Percentiles rank a stretch among this genome's conserved stretches.
These are phyloP conservation scores for Cyclopterus lumpus DNA, from an alignment of 2,797 vertebrate species.

Conservation along the genomic window DNA sequence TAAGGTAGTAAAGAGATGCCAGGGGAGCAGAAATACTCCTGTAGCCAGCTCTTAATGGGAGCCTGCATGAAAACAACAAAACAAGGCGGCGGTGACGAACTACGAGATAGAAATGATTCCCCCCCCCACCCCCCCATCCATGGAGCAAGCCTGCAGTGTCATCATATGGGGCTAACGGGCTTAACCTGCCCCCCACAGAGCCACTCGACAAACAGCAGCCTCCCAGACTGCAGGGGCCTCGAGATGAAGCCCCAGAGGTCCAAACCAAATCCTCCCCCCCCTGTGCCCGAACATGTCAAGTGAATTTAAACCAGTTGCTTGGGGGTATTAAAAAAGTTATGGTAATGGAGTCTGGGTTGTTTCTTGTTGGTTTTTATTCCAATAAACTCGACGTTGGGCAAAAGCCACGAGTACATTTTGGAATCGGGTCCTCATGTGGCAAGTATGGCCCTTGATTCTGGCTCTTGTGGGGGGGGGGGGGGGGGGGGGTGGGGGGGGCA, in stretches of 20 bases:
- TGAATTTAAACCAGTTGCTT: constrained; percentile 52
- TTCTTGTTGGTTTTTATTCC: neutral
- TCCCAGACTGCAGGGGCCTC: constrained; percentile 40
- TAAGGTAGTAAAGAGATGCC: constrained; percentile 67
- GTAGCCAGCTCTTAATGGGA: constrained; percentile 51
- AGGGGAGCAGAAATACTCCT: constrained; percentile 57
- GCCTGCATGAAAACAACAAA: constrained; percentile 44
- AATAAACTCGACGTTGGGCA: constrained; percentile 18
- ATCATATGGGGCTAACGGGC: constrained; percentile 67
- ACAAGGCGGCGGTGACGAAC: constrained; percentile 17
- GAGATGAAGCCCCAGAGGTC: constrained; percentile 41
- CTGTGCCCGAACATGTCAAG: constrained; percentile 36
- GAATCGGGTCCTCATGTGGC: constrained; percentile 39
- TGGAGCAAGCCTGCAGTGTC: constrained; percentile 47
- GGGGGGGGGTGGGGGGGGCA: no score
- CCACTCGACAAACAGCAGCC: constrained; percentile 50
- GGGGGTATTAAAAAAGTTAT: constrained; percentile 32
- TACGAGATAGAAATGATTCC: constrained; percentile 39
- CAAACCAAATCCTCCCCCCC: constrained; percentile 40
- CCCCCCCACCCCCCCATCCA: neutral
- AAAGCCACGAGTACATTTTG: constrained; percentile 42
- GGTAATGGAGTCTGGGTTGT: constrained; percentile 8
- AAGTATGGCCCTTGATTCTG: constrained; percentile 51
- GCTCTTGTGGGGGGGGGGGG: constrained; percentile 40
- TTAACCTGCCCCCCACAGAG: constrained; percentile 66